Percentiles rank a stretch among this genome's conserved stretches.
Conservation (phyloP, 2,888 invertebrate species). For the Ecliptopera silaceata region DNA sequence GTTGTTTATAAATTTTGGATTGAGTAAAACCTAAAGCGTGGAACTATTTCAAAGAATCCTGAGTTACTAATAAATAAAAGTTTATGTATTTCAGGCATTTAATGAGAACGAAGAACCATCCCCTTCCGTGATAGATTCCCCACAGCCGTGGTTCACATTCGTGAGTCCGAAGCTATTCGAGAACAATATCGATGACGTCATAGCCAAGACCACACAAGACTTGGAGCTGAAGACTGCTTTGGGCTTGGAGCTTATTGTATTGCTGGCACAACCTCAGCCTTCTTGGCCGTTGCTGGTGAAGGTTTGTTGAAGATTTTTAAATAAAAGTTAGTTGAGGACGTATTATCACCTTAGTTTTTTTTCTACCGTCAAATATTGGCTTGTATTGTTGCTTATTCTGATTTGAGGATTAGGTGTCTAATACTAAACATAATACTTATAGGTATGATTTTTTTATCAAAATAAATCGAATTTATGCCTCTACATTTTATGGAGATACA, state of each 20-base stretch:
- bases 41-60: too few species aligned
- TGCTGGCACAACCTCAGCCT: conserved; percentile 90
- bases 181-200: conserved; percentile 59
- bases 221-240: conserved; percentile 84
- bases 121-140: conserved; percentile 60
- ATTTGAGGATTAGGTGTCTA: too few species aligned
- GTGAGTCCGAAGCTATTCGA: conserved; percentile 85
- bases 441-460: too few species aligned
- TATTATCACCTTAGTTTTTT: too few species aligned
- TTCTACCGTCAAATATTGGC: too few species aligned
- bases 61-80: too few species aligned
- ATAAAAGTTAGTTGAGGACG: too few species aligned
- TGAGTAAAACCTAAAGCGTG: too few species aligned
- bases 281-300: conserved; percentile 90
- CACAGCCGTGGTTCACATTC: conserved; percentile 88
- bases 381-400: too few species aligned
- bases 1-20: conserved; percentile 2
- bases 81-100: conserved; percentile 64
- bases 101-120: conserved; percentile 55
- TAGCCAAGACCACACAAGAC: conserved; percentile 67
- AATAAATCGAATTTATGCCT: too few species aligned
- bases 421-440: too few species aligned
- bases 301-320: conserved; percentile 61
- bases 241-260: conserved; percentile 87
- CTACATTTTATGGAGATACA: too few species aligned